Evolutionary conservation across 2,888 invertebrate genomes (phyloP), one percentile per base, ranked within the genome.

Genomic region (Lamproptera curius): DNA sequence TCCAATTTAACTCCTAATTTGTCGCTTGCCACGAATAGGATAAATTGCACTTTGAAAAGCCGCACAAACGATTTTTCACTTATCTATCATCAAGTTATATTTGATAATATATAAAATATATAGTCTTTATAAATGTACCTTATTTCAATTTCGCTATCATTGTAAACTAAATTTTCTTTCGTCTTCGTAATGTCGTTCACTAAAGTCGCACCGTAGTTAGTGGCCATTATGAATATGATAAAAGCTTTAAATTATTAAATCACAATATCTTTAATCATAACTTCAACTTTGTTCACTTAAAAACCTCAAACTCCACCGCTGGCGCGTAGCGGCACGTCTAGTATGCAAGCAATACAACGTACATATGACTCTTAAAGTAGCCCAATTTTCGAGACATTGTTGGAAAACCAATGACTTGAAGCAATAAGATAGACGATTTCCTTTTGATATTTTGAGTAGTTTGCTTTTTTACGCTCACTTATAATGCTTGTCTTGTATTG

Each of bases 161-260:
- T 52, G 4, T 48, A 50, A 36, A 63, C 65, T 58, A 70, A 72
- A 57, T 72, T 67, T 51, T 64, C 67, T 55, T 58, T 67, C 53
- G 74, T 70, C 52, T 65, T 61, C 41, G 55, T 58, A 60, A 69
- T 67, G 42, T 69, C 73, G 48, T 70, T 67, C 16, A 59, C 63
- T 51, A 74, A 74, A 31, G 78, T 85, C 6, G 86, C 70, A 50
- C 86, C 86, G 59, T 86, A 86, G 62, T 76, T 84, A 1, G 70
- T 66, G 69, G 67, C 74, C 81, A 81, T 80, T 59, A 62, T 76
- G 45, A 36, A 36, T 60, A 65, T 51, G 41, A 44, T 9, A 28
- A 28, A 10, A 28, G 2, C n/a, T 10, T 10, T 28, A 28, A 28
- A 31, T 16, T 17, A 11, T 66, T 69, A 33, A 16, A 41, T 15